Evolutionary conservation across 2,888 invertebrate genomes (phyloP), one percentile per base, ranked within the genome.

Genomic region (Byasa hedistus): DNA sequence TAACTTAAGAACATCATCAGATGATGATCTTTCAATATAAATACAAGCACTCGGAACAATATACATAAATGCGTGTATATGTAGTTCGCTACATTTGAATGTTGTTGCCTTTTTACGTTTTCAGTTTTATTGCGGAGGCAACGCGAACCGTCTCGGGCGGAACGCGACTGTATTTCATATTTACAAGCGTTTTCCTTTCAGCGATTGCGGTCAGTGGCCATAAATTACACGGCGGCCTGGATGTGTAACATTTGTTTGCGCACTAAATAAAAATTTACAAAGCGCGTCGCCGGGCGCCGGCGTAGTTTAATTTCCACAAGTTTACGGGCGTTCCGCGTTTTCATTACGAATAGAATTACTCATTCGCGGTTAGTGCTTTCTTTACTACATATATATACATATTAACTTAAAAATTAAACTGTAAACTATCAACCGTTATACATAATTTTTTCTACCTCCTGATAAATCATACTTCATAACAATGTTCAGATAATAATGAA

Each of bases 171-270:
- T 63, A 63, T 57, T 57, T 64, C 57, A 52, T 52, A 57, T 64
- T 64, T 64, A 64, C 64, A 64, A 64, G 57, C 64, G 64, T 57
- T 57, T 64, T 64, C 64, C 64, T 57, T 64, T 64, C 57, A 51
- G 57, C 64, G 64, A 57, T 64, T 48, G 64, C 57, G 64, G 64
- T 57, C 64, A 64, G 64, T 32, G 57, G 8, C 24, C 64, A 64
- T 64, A 57, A 64, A 64, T 64, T 52, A 51, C 39, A 51, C 36
- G 27, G 51, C 64, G 48, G n/a, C 51, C 51, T 57, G 60, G 32
- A 24, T 51, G 27, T 51, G 57, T 64, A 57, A 64, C 64, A 64
- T 57, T 57, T 57, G 64, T 51, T 57, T 57, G 51, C 19, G 57
- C 57, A 57, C 32, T 57, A 52, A 64, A 64, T 57, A 64, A 64